Conservation (phyloP, 2,113 vertebrate genomes). For the Sterna hirundo region DNA sequence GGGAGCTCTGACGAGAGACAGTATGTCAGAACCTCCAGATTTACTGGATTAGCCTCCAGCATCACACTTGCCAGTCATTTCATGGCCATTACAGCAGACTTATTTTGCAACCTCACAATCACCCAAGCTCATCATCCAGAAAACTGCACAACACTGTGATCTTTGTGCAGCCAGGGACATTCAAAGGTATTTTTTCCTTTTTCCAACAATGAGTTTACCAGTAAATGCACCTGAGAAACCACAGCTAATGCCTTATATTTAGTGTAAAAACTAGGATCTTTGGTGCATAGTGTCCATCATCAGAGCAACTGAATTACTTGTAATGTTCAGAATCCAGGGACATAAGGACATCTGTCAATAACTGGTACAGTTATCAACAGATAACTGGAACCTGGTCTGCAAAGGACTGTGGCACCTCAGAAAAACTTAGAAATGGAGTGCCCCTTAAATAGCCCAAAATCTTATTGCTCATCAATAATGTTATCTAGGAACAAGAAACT, state of each 20-base stretch:
- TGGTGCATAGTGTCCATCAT: neutral
- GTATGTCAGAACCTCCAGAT: neutral
- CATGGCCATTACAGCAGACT: neutral
- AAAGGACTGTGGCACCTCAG: neutral
- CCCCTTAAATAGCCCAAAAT: neutral
- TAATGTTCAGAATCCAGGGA: neutral
- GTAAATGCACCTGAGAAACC: neutral
- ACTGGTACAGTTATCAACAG: neutral
- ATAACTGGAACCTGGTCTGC: neutral
- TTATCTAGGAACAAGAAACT: neutral
- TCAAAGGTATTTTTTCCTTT: neutral
- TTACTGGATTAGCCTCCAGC: neutral
- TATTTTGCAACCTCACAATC: neutral
- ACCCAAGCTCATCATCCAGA: neutral
- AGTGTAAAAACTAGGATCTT: neutral
- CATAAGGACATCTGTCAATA: neutral
- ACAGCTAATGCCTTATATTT: neutral
- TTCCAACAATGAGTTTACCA: neutral
- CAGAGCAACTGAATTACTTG: neutral
- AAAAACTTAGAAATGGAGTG: neutral
- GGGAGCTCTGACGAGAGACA: accelerated
- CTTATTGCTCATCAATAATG: neutral
- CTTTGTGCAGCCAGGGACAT: neutral
- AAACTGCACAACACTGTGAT: neutral
- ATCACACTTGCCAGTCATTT: neutral